Evolutionary conservation across 1,140 invertebrate species (phyloP).

Genomic region (Apis florea): DNA sequence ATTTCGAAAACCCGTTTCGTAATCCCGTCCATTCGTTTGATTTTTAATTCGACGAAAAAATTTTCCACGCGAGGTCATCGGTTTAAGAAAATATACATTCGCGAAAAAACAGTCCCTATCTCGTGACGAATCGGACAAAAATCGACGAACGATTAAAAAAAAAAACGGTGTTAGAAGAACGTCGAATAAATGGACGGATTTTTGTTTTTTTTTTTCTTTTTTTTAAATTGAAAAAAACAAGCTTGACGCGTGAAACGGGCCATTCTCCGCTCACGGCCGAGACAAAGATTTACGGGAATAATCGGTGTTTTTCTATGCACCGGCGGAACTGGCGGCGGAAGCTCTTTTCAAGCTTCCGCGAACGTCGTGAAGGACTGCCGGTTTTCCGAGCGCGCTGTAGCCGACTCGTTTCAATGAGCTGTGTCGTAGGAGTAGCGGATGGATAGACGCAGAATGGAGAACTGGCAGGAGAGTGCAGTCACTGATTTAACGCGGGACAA

Average conservation of each 20-base stretch:
- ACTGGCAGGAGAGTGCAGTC: slow-evolving; percentile 73
- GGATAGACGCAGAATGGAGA: slow-evolving; percentile 71
- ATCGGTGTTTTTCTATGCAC: slow-evolving; percentile 53
- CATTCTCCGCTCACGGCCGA: background rate
- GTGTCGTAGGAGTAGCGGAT: slow-evolving; percentile 70
- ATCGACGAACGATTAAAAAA: slow-evolving; percentile 18
- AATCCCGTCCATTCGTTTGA: background rate
- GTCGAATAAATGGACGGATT: slow-evolving; percentile 11
- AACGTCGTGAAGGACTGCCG: slow-evolving; percentile 45
- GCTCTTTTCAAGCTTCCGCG: slow-evolving; percentile 50
- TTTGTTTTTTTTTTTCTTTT: background rate
- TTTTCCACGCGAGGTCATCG: background rate
- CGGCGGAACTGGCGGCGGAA: slow-evolving; percentile 25
- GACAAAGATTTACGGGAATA: slow-evolving; percentile 44
- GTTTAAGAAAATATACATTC: background rate
- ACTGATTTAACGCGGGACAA: slow-evolving; percentile 81
- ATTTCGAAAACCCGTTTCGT: background rate
- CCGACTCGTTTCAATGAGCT: slow-evolving; percentile 74
- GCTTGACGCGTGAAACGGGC: slow-evolving; percentile 11
- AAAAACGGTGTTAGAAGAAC: background rate
- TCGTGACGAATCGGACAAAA: background rate
- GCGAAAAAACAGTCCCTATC: background rate
- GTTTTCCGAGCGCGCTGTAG: slow-evolving; percentile 53
- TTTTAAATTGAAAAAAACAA: slow-evolving; percentile 24
- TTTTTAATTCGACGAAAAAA: background rate